Evolutionary conservation across 2,888 invertebrate species (phyloP).

Genomic region (Aproaerema taeniolella): DNA sequence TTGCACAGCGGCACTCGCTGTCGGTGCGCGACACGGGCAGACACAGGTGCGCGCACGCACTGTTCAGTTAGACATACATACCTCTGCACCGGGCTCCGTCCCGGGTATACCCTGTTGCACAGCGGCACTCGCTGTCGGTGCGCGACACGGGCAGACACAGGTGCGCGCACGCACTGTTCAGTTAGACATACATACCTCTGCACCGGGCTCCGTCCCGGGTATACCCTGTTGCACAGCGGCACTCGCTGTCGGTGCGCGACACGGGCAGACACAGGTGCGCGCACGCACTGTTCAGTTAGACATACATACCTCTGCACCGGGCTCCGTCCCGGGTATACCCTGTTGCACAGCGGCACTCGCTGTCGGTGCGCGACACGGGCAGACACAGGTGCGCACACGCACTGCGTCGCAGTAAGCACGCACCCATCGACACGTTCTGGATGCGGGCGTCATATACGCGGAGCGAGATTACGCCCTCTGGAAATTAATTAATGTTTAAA

Average conservation of each 20-base stretch:
- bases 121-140: too few species aligned
- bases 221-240: conserved; percentile 86
- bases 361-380: conserved; percentile 73
- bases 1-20: too few species aligned
- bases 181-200: conserved; percentile 27
- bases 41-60: too few species aligned
- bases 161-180: too few species aligned
- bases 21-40: too few species aligned
- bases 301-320: conserved; percentile 30
- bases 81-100: too few species aligned
- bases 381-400: conserved; percentile 87
- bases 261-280: conserved; percentile 86
- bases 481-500: too few species aligned
- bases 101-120: too few species aligned
- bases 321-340: conserved; percentile 62
- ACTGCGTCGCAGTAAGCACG: conserved; percentile 61
- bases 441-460: conserved; percentile 83
- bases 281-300: too few species aligned
- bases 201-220: conserved; percentile 29
- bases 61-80: too few species aligned
- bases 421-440: conserved; percentile 71
- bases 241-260: conserved; percentile 73
- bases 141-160: too few species aligned
- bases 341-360: conserved; percentile 86
- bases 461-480: conserved; percentile 81